Evolutionary conservation across 2,113 vertebrate species (phyloP).

Genomic region (Malurus melanocephalus): DNA sequence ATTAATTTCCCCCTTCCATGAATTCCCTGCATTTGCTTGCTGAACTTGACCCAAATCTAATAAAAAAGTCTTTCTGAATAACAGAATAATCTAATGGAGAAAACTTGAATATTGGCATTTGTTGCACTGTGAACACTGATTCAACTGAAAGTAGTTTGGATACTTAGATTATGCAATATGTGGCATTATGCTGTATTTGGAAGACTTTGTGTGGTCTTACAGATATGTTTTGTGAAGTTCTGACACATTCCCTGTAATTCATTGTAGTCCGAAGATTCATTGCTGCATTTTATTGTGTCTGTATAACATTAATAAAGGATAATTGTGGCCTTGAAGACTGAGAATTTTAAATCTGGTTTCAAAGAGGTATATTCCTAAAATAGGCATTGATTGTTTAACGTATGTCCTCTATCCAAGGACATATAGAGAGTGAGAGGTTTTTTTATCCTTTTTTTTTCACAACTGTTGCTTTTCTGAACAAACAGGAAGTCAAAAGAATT

Average conservation of each 20-base stretch:
- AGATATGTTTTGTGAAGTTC: not conserved
- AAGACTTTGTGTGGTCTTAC: not conserved
- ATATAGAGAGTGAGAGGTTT: fast-evolving
- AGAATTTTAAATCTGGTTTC: not conserved
- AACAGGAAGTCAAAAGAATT: not conserved
- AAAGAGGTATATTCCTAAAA: not conserved
- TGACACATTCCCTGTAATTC: not conserved
- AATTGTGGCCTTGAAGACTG: not conserved
- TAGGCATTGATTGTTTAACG: not conserved
- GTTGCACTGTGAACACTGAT: not conserved
- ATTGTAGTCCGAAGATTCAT: not conserved
- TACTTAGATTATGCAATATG: not conserved
- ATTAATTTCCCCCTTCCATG: not conserved
- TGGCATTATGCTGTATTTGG: not conserved
- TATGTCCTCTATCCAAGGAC: not conserved
- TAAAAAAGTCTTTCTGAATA: not conserved
- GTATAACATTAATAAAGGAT: not conserved
- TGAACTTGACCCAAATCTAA: not conserved
- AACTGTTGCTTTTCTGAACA: not conserved
- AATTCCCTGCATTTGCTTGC: not conserved
- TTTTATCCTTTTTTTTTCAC: not conserved
- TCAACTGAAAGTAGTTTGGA: not conserved
- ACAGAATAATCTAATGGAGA: not conserved
- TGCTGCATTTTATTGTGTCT: not conserved
- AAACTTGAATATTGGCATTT: not conserved